Evolutionary conservation across 2,797 vertebrate genomes (phyloP).

Genomic region (Corythornis leucogaster): DNA sequence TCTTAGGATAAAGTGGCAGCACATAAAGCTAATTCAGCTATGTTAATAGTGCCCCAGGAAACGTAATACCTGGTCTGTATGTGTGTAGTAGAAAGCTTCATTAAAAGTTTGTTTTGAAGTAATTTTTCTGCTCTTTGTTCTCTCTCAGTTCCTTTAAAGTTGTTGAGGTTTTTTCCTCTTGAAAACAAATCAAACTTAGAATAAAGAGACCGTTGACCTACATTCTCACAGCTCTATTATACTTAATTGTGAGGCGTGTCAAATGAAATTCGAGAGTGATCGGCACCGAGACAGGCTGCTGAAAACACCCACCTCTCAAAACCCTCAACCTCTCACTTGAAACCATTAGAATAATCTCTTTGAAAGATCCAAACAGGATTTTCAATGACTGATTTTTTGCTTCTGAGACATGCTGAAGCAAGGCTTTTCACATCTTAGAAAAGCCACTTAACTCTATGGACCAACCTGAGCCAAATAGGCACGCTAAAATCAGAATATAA

Average conservation of each 20-base stretch:
- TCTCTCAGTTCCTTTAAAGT: conserved; percentile 36
- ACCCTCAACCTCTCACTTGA: conserved; percentile 1
- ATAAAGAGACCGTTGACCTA: conserved; percentile 37
- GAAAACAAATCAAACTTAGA: conserved; percentile 36
- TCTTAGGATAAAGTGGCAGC: background rate
- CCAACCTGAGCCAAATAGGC: background rate
- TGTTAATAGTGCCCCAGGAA: background rate
- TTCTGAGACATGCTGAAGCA: background rate
- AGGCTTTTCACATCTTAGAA: conserved; percentile 1
- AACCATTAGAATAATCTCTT: background rate
- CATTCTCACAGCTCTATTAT: conserved; percentile 15
- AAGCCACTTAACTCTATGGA: background rate
- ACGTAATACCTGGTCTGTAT: background rate
- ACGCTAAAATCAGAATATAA: background rate
- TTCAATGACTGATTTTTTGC: background rate
- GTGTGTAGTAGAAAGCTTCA: background rate
- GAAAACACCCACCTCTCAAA: background rate
- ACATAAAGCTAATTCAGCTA: background rate
- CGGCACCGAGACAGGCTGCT: background rate
- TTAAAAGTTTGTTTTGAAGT: conserved; percentile 37
- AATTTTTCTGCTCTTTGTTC: conserved; percentile 47
- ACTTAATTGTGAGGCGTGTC: background rate
- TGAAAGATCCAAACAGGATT: conserved; percentile 16
- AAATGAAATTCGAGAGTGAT: background rate
- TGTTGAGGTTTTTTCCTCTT: background rate